Conservation (phyloP, 2,113 vertebrate species). For the Phycodurus eques region DNA sequence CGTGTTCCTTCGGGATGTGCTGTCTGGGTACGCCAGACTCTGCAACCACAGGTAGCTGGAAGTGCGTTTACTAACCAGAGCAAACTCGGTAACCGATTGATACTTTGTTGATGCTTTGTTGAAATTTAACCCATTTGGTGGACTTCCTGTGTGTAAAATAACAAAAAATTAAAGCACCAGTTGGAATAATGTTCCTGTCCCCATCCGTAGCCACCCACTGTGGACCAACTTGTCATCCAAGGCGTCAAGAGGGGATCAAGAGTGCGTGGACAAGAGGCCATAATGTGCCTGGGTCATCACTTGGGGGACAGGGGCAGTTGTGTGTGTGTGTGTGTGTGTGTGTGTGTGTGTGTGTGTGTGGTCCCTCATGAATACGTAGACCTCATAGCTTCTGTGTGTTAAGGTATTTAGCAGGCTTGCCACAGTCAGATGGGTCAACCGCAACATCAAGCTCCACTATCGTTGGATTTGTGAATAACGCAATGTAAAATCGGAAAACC, state of each 20-base stretch:
- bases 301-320: constrained; percentile 33
- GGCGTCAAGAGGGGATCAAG: constrained; percentile 52
- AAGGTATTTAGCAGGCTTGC: not conserved
- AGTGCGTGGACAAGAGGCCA: constrained; percentile 31
- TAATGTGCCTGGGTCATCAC: constrained; percentile 26
- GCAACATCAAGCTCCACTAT: not conserved
- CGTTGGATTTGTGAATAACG: not conserved
- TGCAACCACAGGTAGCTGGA: constrained; percentile 20
- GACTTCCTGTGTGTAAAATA: constrained; percentile 8
- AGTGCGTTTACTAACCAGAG: constrained; percentile 13
- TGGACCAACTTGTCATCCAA: constrained; percentile 30
- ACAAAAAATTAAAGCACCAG: too few species aligned
- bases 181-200: not conserved
- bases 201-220: constrained; percentile 43
- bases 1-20: not conserved
- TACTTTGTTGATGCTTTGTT: not conserved
- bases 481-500: not conserved
- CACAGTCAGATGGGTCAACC: not conserved
- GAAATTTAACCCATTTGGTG: not conserved
- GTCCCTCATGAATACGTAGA: constrained; percentile 29
- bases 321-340: too few species aligned
- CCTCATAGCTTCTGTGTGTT: constrained; percentile 3
- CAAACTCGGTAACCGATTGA: too few species aligned
- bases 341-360: constrained; percentile 51
- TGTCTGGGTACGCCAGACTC: not conserved